Conservation (phyloP, 2,113 vertebrate species). For the Sinocyclocheilus anshuiensis region DNA sequence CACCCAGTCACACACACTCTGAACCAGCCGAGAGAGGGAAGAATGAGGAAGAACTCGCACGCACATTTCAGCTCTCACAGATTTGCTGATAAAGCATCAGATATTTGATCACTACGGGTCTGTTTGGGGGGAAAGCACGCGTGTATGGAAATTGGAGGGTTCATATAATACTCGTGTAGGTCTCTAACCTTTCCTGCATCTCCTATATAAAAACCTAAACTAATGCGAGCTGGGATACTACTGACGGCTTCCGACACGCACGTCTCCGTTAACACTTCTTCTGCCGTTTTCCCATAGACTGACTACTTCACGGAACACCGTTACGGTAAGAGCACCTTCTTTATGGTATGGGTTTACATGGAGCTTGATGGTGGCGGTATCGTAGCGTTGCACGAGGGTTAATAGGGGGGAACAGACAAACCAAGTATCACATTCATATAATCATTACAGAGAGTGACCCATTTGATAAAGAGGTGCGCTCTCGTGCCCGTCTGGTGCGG, state of each 20-base stretch:
- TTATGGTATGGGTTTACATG: background rate
- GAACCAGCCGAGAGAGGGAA: constrained; percentile 59
- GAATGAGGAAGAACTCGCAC: constrained; percentile 79
- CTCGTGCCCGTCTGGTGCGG: background rate
- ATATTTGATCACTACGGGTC: constrained; percentile 72
- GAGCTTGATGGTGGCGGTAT: background rate
- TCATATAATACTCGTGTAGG: constrained; percentile 61
- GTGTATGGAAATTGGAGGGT: constrained; percentile 72
- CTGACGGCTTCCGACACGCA: constrained; percentile 45
- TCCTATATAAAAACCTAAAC: constrained; percentile 71
- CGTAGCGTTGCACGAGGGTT: background rate
- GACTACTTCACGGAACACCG: constrained; percentile 9
- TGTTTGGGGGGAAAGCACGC: constrained; percentile 53
- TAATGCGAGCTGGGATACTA: constrained; percentile 57
- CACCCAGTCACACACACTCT: constrained; percentile 17
- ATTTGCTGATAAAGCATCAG: constrained; percentile 75
- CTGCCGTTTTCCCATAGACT: background rate
- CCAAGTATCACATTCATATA: background rate
- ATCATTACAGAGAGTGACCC: background rate
- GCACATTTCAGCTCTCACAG: constrained; percentile 68
- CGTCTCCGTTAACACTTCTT: constrained; percentile 22
- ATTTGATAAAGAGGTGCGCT: constrained; percentile 24
- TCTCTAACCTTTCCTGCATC: constrained; percentile 62
- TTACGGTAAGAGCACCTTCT: constrained; percentile 19
- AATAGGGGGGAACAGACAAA: background rate